phyloP scores from a whole-genome alignment of 2,113 vertebrate species.

The Larimichthys crocea region DNA sequence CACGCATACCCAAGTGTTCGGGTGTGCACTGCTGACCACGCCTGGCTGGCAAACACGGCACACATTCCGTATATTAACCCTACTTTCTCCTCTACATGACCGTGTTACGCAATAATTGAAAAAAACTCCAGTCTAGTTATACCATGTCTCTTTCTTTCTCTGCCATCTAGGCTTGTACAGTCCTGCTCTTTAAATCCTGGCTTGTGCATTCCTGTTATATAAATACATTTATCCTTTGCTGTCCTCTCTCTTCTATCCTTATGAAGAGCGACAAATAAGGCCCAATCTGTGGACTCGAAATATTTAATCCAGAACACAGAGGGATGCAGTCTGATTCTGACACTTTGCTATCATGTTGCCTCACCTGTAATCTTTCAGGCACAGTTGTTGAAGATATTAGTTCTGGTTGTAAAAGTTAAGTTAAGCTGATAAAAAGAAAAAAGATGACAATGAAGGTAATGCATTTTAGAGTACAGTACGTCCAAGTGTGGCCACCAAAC shows the following conservation, averaged over 20 bases:
- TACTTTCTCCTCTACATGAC: conserved; percentile 20
- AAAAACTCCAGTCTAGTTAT: background rate
- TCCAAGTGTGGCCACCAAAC: no score
- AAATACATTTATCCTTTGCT: background rate
- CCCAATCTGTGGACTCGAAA: background rate
- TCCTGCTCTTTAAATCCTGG: conserved; percentile 5
- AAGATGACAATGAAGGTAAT: no score
- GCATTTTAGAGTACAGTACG: no score
- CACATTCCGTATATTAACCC: conserved; percentile 52
- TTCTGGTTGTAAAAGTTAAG: background rate
- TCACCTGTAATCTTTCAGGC: background rate
- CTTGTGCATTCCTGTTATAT: background rate
- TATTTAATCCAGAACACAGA: background rate
- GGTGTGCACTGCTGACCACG: conserved; percentile 44
- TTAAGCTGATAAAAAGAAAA: background rate
- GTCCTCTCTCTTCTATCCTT: background rate
- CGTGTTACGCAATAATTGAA: background rate
- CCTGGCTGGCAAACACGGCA: conserved; percentile 59
- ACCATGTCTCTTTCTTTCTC: background rate
- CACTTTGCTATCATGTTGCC: background rate
- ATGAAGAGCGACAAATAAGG: background rate
- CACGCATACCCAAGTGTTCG: background rate
- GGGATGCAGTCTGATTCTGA: no score
- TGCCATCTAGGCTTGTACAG: background rate
- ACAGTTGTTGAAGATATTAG: background rate